A percentile compares a stretch with the other conserved stretches of the same genome.
phyloP scores from a whole-genome alignment of 2,888 invertebrate genomes.

The Drosophila atripex region DNA sequence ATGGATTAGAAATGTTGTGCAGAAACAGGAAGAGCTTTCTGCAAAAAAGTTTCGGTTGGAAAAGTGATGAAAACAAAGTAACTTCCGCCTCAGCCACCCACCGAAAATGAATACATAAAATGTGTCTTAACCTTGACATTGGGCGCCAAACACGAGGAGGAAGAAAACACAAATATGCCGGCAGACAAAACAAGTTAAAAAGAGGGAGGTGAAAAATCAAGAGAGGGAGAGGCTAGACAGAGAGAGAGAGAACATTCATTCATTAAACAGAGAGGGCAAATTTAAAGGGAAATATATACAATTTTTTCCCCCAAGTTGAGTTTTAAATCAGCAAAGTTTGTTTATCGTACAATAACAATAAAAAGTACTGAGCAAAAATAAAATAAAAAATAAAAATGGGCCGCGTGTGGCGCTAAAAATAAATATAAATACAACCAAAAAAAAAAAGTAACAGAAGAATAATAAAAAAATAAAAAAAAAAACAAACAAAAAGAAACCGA shows the following conservation, averaged over 20 bases:
- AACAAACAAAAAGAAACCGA: slow-evolving; percentile 20
- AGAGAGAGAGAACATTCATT: slow-evolving; percentile 31
- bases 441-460: not conserved
- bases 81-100: slow-evolving; percentile 55
- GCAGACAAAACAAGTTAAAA: slow-evolving; percentile 46
- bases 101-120: slow-evolving; percentile 61
- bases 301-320: slow-evolving; percentile 12
- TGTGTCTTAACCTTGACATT: slow-evolving; percentile 77
- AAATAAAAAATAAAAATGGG: slow-evolving; percentile 39
- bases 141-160: slow-evolving; percentile 52
- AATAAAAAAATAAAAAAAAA: slow-evolving; percentile 33
- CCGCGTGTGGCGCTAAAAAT: slow-evolving; percentile 66
- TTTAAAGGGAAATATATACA: slow-evolving; percentile 37
- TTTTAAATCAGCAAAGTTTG: slow-evolving; percentile 43
- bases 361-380: slow-evolving; percentile 18
- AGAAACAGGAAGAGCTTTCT: slow-evolving; percentile 76
- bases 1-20: slow-evolving; percentile 54
- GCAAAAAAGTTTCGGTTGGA: slow-evolving; percentile 55
- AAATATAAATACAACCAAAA: slow-evolving; percentile 39
- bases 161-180: slow-evolving; percentile 32
- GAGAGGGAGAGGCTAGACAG: slow-evolving; percentile 18
- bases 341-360: slow-evolving; percentile 50
- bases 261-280: slow-evolving; percentile 42
- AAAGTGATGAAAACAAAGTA: slow-evolving; percentile 64
- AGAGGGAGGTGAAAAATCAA: no score